Evolutionary conservation across 2,797 vertebrate genomes (phyloP).

Genomic region (Hemibagrus guttatus): DNA sequence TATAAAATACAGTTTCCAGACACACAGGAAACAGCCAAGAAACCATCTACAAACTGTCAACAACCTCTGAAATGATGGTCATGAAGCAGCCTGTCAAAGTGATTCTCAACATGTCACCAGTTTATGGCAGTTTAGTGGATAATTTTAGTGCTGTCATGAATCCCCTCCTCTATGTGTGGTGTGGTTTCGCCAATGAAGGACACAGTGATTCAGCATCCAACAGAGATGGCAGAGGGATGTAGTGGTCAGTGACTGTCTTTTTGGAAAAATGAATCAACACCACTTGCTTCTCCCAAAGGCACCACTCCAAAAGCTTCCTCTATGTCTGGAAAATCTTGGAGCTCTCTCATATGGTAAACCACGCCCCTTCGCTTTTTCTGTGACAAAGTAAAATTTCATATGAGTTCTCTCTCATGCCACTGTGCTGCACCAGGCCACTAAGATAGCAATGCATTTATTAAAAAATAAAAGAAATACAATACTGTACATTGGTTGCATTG

Average conservation of each 20-base stretch:
- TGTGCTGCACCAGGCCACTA: neutral
- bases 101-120: neutral
- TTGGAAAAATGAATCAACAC: neutral
- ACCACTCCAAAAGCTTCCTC: neutral
- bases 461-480: neutral
- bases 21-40: neutral
- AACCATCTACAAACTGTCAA: neutral
- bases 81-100: neutral
- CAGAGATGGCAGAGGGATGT: neutral
- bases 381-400: neutral
- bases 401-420: neutral
- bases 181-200: neutral
- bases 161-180: neutral
- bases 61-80: neutral
- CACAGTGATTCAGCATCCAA: neutral
- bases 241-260: neutral
- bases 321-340: neutral
- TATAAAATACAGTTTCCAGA: neutral
- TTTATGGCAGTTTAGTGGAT: neutral
- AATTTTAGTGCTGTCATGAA: neutral
- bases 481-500: neutral
- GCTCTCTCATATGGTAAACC: neutral
- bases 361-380: neutral
- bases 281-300: neutral
- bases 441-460: neutral